These are phyloP conservation scores for Bovichtus variegatus DNA, from an alignment of 2,797 vertebrate species.

Conservation along the genomic window DNA sequence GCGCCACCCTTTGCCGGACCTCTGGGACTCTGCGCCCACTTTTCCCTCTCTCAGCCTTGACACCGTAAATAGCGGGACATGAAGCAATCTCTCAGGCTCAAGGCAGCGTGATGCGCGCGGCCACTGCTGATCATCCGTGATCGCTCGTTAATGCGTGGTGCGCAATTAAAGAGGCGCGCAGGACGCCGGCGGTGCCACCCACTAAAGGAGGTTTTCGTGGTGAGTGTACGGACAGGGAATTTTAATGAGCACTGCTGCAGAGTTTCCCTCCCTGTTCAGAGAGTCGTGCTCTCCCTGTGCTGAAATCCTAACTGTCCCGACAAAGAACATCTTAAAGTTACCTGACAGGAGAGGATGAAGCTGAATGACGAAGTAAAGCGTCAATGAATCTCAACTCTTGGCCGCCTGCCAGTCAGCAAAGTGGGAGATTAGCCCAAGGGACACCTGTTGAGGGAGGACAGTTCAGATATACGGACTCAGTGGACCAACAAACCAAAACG, in stretches of 20 bases:
- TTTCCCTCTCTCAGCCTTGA: slow-evolving; percentile 20
- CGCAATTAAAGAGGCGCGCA: slow-evolving; percentile 72
- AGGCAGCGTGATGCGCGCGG: slow-evolving; percentile 38
- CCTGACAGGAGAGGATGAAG: slow-evolving; percentile 7
- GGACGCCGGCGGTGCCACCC: slow-evolving; percentile 76
- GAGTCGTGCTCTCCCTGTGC: slow-evolving; percentile 44
- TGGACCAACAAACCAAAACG: too few species aligned
- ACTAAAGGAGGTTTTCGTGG: slow-evolving; percentile 57
- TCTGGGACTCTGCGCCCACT: slow-evolving; percentile 50
- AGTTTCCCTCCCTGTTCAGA: slow-evolving; percentile 59
- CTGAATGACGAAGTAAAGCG: slow-evolving; percentile 6
- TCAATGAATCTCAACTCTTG: slow-evolving; percentile 25
- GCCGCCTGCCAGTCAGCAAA: slow-evolving; percentile 20
- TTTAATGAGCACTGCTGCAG: slow-evolving; percentile 85
- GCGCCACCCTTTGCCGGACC: slow-evolving; percentile 69
- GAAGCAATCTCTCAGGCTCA: slow-evolving; percentile 23
- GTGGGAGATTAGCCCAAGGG: slow-evolving; percentile 22
- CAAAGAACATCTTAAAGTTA: slow-evolving; percentile 42
- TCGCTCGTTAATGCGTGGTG: slow-evolving; percentile 51
- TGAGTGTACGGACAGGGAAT: slow-evolving; percentile 80
- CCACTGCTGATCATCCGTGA: slow-evolving; percentile 27
- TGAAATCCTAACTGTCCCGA: slow-evolving; percentile 47
- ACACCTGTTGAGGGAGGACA: slow-evolving; percentile 68
- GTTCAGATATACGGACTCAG: background rate
- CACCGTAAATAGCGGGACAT: slow-evolving; percentile 28